phyloP scores from a whole-genome alignment of 1,140 invertebrate genomes.

The Ctenoplectra terminalis region DNA sequence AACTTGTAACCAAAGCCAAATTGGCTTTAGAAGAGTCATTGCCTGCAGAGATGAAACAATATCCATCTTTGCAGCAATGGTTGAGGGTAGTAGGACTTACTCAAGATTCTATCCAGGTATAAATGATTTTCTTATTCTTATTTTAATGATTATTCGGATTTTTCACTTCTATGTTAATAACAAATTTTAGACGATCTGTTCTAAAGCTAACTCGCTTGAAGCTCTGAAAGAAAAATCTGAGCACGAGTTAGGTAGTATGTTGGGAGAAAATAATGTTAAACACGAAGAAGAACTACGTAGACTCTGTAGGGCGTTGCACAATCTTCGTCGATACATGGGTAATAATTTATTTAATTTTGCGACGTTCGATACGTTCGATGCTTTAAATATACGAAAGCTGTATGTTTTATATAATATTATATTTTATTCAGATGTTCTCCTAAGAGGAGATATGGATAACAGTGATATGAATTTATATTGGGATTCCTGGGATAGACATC shows the following conservation, averaged over 20 bases:
- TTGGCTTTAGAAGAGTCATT: conserved; percentile 84
- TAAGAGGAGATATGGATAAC: conserved; percentile 85
- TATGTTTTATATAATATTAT: conserved; percentile 44
- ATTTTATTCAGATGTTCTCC: conserved; percentile 84
- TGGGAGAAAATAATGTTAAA: conserved; percentile 86
- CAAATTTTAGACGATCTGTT: conserved; percentile 82
- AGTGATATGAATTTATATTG: conserved; percentile 91
- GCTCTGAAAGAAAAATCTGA: conserved; percentile 92
- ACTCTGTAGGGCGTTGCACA: conserved; percentile 91
- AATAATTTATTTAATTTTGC: conserved; percentile 60
- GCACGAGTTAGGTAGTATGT: conserved; percentile 89
- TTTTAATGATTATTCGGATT: background rate
- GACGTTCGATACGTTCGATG: conserved; percentile 9
- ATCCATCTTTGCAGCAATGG: conserved; percentile 94
- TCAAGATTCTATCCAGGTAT: conserved; percentile 88
- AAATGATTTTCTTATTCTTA: conserved; percentile 16
- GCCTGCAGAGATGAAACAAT: conserved; percentile 85
- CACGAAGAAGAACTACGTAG: conserved; percentile 91
- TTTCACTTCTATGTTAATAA: background rate
- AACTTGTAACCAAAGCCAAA: conserved; percentile 93
- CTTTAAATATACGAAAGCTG: conserved; percentile 3
- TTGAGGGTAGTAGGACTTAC: conserved; percentile 93
- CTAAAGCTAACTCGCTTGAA: conserved; percentile 88
- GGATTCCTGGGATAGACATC: conserved; percentile 94
- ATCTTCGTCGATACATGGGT: conserved; percentile 93